These are phyloP conservation scores for Heterotilapia buettikoferi DNA, from an alignment of 2,113 vertebrate genomes.

Conservation along the genomic window DNA sequence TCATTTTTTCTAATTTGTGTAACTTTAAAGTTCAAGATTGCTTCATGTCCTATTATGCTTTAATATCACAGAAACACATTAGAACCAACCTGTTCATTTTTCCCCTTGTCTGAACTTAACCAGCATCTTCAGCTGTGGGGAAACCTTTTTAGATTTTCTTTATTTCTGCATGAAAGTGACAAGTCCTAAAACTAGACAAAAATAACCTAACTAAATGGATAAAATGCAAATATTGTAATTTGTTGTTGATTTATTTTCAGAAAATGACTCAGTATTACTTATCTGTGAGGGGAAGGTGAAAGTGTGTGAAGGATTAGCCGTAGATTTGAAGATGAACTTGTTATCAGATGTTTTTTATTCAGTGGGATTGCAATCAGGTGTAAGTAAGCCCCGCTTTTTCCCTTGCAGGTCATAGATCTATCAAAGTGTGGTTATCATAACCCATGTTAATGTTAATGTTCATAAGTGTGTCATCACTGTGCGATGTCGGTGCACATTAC, in stretches of 20 bases:
- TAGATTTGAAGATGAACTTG: not conserved
- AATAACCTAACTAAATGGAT: not conserved
- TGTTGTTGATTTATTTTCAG: not conserved
- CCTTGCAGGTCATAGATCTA: not conserved
- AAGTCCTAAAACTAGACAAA: not conserved
- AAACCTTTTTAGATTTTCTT: accelerated
- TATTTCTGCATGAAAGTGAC: not conserved
- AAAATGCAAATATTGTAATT: not conserved
- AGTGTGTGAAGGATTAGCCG: accelerated
- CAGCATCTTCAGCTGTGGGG: not conserved
- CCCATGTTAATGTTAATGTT: not conserved
- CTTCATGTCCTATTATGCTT: not conserved
- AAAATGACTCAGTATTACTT: not conserved
- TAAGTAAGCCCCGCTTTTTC: accelerated
- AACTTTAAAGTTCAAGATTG: not conserved
- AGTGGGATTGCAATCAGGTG: not conserved
- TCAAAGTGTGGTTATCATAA: not conserved
- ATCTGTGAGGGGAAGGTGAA: not conserved
- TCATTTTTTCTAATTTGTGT: not conserved
- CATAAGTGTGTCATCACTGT: not conserved
- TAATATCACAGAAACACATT: not conserved
- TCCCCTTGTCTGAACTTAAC: not conserved
- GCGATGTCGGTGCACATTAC: not conserved
- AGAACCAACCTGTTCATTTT: not conserved
- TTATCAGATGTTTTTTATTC: not conserved